Evolutionary conservation across 2,888 invertebrate genomes (phyloP).

Genomic region (Drosophila paucipuncta): DNA sequence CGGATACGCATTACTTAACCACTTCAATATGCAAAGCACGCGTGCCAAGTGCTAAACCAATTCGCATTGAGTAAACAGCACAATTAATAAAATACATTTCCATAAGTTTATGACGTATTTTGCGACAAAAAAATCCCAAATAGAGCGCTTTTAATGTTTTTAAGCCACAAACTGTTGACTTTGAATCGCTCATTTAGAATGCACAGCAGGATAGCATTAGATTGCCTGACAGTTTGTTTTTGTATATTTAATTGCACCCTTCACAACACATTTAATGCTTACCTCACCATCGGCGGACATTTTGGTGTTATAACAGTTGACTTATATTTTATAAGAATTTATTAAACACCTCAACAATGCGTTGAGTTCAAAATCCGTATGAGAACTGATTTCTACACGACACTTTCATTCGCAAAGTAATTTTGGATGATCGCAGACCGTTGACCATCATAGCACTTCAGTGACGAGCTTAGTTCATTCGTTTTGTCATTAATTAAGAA

Average conservation of each 20-base stretch:
- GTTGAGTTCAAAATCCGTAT: constrained; percentile 20
- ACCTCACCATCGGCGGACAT: constrained; percentile 42
- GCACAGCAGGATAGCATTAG: constrained; percentile 24
- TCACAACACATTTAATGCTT: constrained; percentile 28
- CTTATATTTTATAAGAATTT: not conserved
- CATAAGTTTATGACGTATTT: constrained; percentile 23
- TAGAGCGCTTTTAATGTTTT: constrained; percentile 30
- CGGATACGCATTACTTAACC: constrained; percentile 45
- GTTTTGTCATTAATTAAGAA: constrained; percentile 46
- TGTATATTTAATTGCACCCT: constrained; percentile 7
- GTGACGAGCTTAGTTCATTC: constrained; percentile 16
- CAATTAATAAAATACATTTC: constrained; percentile 25
- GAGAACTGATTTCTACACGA: constrained; percentile 43
- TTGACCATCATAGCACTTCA: constrained; percentile 18
- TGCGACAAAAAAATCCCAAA: constrained; percentile 35
- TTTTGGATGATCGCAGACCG: constrained; percentile 15
- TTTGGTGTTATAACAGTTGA: not conserved
- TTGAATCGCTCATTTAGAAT: constrained; percentile 31
- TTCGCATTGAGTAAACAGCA: constrained; percentile 20
- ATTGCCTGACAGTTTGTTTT: constrained; percentile 17
- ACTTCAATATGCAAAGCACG: constrained; percentile 55
- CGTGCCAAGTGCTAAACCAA: constrained; percentile 16
- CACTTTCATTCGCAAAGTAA: constrained; percentile 45
- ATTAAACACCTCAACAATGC: constrained; percentile 16
- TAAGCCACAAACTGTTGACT: constrained; percentile 39